Percentiles rank a stretch among this genome's conserved stretches.
Conservation (phyloP, 2,888 invertebrate species). For the Eristalinus sepulchralis region DNA sequence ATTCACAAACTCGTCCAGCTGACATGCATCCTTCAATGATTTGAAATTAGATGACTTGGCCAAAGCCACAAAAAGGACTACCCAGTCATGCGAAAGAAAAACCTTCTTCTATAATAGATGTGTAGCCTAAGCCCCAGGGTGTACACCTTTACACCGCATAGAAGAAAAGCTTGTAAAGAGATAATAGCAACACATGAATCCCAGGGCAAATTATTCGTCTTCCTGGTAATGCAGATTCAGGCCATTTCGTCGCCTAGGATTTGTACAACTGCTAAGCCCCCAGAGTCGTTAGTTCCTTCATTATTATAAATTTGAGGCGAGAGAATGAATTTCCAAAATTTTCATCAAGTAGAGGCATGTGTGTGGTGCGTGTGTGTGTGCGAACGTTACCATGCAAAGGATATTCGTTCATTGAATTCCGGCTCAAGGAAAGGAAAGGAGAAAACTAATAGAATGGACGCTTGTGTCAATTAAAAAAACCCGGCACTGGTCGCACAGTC, state of each 20-base stretch:
- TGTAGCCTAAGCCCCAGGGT: neutral
- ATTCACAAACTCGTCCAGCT: neutral
- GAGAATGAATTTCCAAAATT: constrained; percentile 30
- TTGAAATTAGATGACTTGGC: constrained; percentile 14
- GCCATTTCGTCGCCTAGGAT: neutral
- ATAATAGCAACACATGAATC: neutral
- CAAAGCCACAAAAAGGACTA: constrained; percentile 15
- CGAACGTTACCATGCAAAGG: neutral
- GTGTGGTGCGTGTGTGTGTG: too few relatives aligned
- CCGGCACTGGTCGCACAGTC: constrained; percentile 9
- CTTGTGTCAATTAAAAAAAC: constrained; percentile 45
- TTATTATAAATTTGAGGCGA: constrained; percentile 41
- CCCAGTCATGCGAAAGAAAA: constrained; percentile 26
- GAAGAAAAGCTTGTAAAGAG: neutral
- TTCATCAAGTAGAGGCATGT: neutral
- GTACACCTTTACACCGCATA: neutral
- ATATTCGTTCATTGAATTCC: neutral
- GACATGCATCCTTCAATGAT: constrained; percentile 16
- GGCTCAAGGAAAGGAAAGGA: neutral
- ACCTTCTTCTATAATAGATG: constrained; percentile 10
- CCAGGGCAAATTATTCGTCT: neutral
- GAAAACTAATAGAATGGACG: constrained; percentile 13
- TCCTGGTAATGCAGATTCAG: neutral
- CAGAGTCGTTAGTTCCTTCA: constrained; percentile 22
- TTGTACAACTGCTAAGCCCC: neutral